Percentiles rank a stretch among this genome's conserved stretches.
These are phyloP conservation scores for Lepilemur septentrionalis DNA, from an alignment of 2,797 vertebrate species.

Conservation along the genomic window DNA sequence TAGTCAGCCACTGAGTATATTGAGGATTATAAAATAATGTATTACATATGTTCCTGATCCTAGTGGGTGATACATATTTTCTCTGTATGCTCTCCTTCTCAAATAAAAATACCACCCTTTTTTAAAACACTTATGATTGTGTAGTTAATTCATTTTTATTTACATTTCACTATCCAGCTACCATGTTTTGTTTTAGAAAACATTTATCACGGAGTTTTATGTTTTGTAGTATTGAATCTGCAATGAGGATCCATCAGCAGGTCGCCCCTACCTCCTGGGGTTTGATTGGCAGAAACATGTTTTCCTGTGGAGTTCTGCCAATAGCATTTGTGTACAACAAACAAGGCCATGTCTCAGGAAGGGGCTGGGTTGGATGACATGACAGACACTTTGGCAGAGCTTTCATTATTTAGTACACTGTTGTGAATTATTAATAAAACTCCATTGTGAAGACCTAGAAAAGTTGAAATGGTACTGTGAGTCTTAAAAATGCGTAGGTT, in stretches of 20 bases:
- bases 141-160: slow-evolving; percentile 30
- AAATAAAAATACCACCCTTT: neutral
- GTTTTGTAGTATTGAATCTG: slow-evolving; percentile 56
- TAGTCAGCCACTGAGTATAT: neutral
- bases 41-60: neutral
- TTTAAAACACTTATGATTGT: neutral
- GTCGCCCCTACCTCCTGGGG: slow-evolving; percentile 53
- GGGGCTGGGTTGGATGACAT: slow-evolving; percentile 66
- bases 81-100: neutral
- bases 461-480: slow-evolving; percentile 68
- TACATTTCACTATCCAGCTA: neutral
- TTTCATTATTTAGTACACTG: slow-evolving; percentile 81
- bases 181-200: slow-evolving; percentile 39
- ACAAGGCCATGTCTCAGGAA: slow-evolving; percentile 72
- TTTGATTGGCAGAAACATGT: slow-evolving; percentile 79
- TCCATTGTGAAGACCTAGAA: slow-evolving; percentile 68
- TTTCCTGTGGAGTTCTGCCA: slow-evolving; percentile 78
- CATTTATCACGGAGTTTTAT: slow-evolving; percentile 45
- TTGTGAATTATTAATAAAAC: slow-evolving; percentile 82
- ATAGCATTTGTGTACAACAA: slow-evolving; percentile 78
- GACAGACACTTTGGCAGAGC: slow-evolving; percentile 76
- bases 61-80: neutral
- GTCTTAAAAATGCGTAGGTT: slow-evolving; percentile 55
- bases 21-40: neutral
- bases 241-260: slow-evolving; percentile 51